Evolutionary conservation across 2,888 invertebrate species (phyloP).

Genomic region (Lucinisca nassula): DNA sequence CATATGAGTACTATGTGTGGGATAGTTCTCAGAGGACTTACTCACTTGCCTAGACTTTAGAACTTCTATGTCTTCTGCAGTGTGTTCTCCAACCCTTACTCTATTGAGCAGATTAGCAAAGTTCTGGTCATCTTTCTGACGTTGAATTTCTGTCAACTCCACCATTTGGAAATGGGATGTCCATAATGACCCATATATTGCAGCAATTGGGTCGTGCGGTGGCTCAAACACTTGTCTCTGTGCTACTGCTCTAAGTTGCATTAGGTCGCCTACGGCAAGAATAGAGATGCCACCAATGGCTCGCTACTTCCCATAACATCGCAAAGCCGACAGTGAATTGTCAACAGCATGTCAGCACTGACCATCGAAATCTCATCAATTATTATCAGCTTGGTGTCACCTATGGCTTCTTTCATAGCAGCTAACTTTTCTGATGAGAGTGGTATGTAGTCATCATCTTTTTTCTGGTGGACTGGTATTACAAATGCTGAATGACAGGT

Average conservation of each 20-base stretch:
- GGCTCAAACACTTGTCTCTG: conserved; percentile 25
- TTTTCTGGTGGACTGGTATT: conserved; percentile 17
- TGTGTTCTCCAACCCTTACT: too few relatives aligned
- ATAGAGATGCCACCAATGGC: conserved; percentile 61
- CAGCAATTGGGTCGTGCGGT: conserved; percentile 45
- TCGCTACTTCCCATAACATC: conserved; percentile 50
- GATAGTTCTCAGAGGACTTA: neutral
- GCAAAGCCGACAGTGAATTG: conserved; percentile 57
- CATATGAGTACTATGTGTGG: neutral
- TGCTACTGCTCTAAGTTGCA: conserved; percentile 49
- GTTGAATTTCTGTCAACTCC: too few relatives aligned
- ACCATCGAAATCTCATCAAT: conserved; percentile 65
- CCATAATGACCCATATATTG: conserved; percentile 63
- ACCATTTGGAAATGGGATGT: too few relatives aligned
- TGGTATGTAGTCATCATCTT: conserved; percentile 57
- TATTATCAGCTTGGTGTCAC: conserved; percentile 35
- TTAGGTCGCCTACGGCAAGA: conserved; percentile 50
- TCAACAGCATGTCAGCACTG: conserved; percentile 54
- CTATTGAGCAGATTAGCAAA: too few relatives aligned
- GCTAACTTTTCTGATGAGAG: conserved; percentile 44
- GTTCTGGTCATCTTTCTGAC: too few relatives aligned
- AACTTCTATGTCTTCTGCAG: neutral
- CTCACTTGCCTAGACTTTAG: neutral
- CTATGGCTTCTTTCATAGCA: conserved; percentile 43
- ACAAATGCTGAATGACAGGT: conserved; percentile 16